Evolutionary conservation across 2,113 vertebrate species (phyloP).

Genomic region (Macrotus californicus): DNA sequence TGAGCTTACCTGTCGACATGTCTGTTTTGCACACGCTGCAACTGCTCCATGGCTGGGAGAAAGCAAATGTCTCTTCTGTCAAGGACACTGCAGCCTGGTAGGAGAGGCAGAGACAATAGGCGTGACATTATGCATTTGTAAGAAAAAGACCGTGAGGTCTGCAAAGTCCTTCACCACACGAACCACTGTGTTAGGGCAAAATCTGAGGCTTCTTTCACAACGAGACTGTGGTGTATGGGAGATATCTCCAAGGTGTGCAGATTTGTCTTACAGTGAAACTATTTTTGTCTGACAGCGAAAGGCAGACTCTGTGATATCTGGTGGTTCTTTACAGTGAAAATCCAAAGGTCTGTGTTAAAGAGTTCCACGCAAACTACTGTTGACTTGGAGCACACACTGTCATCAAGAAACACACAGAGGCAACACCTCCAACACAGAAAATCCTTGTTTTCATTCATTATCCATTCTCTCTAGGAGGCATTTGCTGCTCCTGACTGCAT

Average conservation of each 20-base stretch:
- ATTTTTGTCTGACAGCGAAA: background rate
- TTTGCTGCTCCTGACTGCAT: conserved; percentile 80
- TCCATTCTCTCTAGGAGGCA: conserved; percentile 81
- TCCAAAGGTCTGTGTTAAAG: background rate
- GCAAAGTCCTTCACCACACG: background rate
- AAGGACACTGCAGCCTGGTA: rapidly evolving
- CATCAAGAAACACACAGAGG: background rate
- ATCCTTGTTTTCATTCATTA: rapidly evolving
- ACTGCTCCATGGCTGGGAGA: too few relatives aligned
- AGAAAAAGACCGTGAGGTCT: background rate
- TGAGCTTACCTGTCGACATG: background rate
- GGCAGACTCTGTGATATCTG: background rate
- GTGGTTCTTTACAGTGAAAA: background rate
- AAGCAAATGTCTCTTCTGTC: background rate
- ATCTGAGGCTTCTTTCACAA: background rate
- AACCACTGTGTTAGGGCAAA: background rate
- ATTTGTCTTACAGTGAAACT: background rate
- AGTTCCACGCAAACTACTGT: background rate
- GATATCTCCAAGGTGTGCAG: background rate
- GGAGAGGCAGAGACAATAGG: background rate
- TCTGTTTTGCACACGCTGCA: background rate
- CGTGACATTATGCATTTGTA: background rate
- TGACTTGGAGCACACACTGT: background rate
- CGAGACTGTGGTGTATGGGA: background rate
- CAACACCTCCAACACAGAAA: background rate